Evolutionary conservation across 53 echinoderm and acorn worm genomes (phyloP).

Genomic region (Antedon mediterranea): DNA sequence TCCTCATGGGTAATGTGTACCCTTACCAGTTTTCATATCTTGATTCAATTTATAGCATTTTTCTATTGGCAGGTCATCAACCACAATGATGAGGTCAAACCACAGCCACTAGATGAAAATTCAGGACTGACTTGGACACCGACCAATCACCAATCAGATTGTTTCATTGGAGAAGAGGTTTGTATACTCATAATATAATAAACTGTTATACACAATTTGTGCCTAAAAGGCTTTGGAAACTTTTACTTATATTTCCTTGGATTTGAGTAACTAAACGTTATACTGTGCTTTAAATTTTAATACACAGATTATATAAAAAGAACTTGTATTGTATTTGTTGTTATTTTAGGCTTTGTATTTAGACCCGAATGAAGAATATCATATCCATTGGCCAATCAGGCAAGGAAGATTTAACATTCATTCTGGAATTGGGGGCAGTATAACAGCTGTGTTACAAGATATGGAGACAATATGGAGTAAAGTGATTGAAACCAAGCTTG

Average conservation of each 20-base stretch:
- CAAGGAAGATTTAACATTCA: constrained; percentile 69
- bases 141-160: constrained; percentile 28
- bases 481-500: constrained; percentile 46
- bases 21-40: background rate
- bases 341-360: constrained; percentile 61
- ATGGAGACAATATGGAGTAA: constrained; percentile 57
- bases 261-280: background rate
- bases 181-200: too few species aligned
- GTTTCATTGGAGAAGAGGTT: constrained; percentile 75
- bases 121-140: constrained; percentile 78
- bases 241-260: background rate
- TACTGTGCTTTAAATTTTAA: too few species aligned
- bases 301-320: too few species aligned
- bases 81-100: constrained; percentile 55
- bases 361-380: constrained; percentile 35
- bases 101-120: constrained; percentile 62
- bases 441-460: constrained; percentile 80
- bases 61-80: constrained; percentile 31
- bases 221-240: background rate
- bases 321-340: background rate
- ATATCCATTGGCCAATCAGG: constrained; percentile 74
- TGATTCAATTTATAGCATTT: background rate
- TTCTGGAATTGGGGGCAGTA: constrained; percentile 40
- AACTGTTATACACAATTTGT: too few species aligned
- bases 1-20: background rate